Evolutionary conservation across 2,888 invertebrate species (phyloP), one percentile per base, ranked within the genome.

Genomic region (Mythimna ferrago): DNA sequence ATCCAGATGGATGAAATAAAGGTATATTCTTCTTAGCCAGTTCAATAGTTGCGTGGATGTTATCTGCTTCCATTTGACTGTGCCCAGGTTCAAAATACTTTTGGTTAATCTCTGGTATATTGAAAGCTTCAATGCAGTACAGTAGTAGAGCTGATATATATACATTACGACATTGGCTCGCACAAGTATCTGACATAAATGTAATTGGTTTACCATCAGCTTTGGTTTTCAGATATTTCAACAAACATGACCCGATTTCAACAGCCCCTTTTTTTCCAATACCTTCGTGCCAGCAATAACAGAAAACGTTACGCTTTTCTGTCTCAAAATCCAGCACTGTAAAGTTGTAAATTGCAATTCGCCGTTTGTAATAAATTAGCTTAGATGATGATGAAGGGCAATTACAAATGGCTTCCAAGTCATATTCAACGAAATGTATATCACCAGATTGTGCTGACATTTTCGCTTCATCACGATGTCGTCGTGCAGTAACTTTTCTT

Each of bases 61-160:
- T 72, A 61, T 78, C 78, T 69, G 73, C 73, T 68, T 81, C 72
- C 74, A 77, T 71, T 75, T 77, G 67, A 72, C 70, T 77, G 51
- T 80, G 75, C 38, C 71, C 77, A 64, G 72, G 77, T 66, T 66
- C 79, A 70, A 79, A 79, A 72, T 79, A 79, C 64, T 81, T 76
- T 64, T 79, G 71, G 66, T 73, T 81, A 66, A 81, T 81, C 61
- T 76, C 76, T 71, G 78, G 76, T 73, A 76, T 76, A 66, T 76
- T 61, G 56, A 79, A 66, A 70, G 48, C 5, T 62, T 76, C 65
- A 64, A 69, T 58, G 57, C 73, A 79, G 64, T 78, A 79, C 65
- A 81, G 62, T 64, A 79, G 61, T 66, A 79, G 60, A 66, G 79
- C 73, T 38, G 73, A 44, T 44, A 57, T 2, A 78, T 61, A 81